phyloP scores from a whole-genome alignment of 2,113 vertebrate species.

The human (Homo sapiens) region GRCh38 chr19:17319501-17320000 shows the following conservation, averaged over 20 bases:
- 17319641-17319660: constrained; percentile 96
- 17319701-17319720: background rate
- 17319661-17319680: constrained; percentile 67
- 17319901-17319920: constrained; percentile 64
- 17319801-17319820: constrained; percentile 87
- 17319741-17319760: background rate
- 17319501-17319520: background rate
- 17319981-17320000: background rate
- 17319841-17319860: constrained; percentile 59
- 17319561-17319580: constrained; percentile 93
- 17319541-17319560: constrained; percentile 94
- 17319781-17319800: constrained; percentile 82
- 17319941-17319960: background rate
- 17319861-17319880: constrained; percentile 65
- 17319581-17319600: constrained; percentile 91
- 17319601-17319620: constrained; percentile 95
- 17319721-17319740: constrained; percentile 71
- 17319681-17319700: constrained; percentile 59
- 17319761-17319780: constrained; percentile 65
- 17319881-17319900: constrained; percentile 73
- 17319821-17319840: constrained; percentile 85
- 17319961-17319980: background rate
- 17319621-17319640: constrained; percentile 98
- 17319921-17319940: background rate
- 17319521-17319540: background rate